Conservation (phyloP, 2,113 vertebrate genomes). For the Ictalurus punctatus region DNA sequence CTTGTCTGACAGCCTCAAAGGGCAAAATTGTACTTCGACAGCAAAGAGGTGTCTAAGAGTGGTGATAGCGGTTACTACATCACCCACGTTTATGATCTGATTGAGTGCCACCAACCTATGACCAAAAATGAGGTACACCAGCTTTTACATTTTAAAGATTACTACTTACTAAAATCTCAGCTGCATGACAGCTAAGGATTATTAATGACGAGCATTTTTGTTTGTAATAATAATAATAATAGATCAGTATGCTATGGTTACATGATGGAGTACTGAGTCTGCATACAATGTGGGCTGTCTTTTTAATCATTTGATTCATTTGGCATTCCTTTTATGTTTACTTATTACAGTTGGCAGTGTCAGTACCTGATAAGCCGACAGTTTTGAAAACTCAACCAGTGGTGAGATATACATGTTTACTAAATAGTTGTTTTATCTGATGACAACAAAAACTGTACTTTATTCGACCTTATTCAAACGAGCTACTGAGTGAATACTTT, state of each 20-base stretch:
- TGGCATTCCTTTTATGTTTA: background rate
- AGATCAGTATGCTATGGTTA: background rate
- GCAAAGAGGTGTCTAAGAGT: fast-evolving
- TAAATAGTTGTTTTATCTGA: background rate
- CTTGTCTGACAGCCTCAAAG: conserved; percentile 22
- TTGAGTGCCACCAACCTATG: conserved; percentile 34
- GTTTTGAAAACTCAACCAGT: background rate
- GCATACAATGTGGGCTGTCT: background rate
- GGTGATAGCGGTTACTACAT: conserved; percentile 67
- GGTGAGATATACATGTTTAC: background rate
- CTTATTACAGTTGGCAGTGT: conserved; percentile 37
- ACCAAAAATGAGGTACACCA: conserved; percentile 43
- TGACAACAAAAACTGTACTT: background rate
- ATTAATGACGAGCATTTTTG: background rate
- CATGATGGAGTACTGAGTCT: background rate
- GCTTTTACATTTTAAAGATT: background rate
- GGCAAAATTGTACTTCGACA: background rate
- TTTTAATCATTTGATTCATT: background rate
- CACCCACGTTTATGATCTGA: conserved; percentile 39
- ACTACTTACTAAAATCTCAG: background rate
- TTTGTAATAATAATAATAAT: background rate
- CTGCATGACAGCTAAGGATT: background rate
- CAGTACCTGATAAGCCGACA: background rate
- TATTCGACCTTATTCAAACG: background rate
- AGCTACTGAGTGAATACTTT: background rate